Base-by-base conservation (phyloP, 1,140 invertebrate genomes). In the Pantala flavescens region DNA sequence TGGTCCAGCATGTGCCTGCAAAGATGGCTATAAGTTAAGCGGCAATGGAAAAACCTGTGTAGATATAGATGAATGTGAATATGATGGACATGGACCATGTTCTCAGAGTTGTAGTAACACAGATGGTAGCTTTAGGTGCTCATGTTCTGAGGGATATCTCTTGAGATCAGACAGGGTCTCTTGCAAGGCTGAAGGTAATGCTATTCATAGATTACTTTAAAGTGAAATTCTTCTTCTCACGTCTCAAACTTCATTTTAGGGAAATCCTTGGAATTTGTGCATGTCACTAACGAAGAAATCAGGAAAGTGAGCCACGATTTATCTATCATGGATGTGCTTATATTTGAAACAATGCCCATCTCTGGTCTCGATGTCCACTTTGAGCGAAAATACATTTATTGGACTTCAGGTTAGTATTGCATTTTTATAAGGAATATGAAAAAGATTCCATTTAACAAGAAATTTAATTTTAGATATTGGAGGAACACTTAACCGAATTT, bases 221-320 rank as follows among this genome's bases (percentile, higher is more conserved):
- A 63, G 12, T 63, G 49, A 63, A 63, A 63, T 14, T 7, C 12
- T 63, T 63, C 49, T 63, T 16, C 16, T 10, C 43, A 49, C 43
- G 16, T 10, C 43, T 16, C 43, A 49, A 23, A 10, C 77, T 42
- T 70, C 16, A 11, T n/a, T n/a, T 73, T n/a, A 24, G 82, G 81
- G 79, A 42, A 78, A 63, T 72, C 76, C 23, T 79, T 81, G 78
- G 78, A 81, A 74, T 75, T 81, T n/a, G 78, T 82, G 21, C 75
- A 76, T 0, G 78, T 78, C 0, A 76, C 79, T 24, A 74, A 74
- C 23, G 73, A 76, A 7, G 79, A 80, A 21, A 81, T 82, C 0
- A 78, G 79, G 23, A 79, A 75, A n/a, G 75, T 80, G 1, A 78
- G 79, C 0, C 23, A 70, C 11, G 75, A 63, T 71, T 75, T 79